These are phyloP conservation scores for Ameiurus melas DNA, from an alignment of 2,113 vertebrate species.

Conservation along the genomic window DNA sequence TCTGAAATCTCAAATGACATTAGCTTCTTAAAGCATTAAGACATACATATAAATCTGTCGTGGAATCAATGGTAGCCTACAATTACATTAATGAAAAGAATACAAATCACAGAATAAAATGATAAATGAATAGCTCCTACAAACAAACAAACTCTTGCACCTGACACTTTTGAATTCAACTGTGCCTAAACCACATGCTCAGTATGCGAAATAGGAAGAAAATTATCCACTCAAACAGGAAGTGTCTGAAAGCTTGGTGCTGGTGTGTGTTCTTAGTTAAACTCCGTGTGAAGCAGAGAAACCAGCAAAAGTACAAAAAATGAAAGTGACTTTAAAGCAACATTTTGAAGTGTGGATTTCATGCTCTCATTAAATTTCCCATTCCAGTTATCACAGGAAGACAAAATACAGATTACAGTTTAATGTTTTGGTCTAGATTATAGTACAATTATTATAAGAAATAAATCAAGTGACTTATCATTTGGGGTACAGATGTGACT, in stretches of 20 bases:
- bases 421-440: background rate
- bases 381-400: background rate
- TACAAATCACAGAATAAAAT: background rate
- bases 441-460: background rate
- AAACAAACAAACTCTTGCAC: background rate
- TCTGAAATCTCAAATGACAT: background rate
- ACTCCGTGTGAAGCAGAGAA: background rate
- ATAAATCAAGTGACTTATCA: background rate
- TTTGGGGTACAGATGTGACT: background rate
- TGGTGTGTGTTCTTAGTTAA: background rate
- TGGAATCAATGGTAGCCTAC: background rate
- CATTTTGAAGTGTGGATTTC: background rate
- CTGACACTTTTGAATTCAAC: background rate
- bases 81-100: background rate
- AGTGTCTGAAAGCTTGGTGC: background rate
- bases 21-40: background rate
- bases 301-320: background rate
- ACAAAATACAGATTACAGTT: too few species aligned
- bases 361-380: background rate
- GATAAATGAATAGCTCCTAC: background rate
- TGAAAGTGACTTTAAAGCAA: background rate
- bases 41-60: background rate
- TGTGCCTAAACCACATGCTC: background rate
- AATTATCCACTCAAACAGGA: background rate
- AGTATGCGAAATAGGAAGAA: background rate